Conservation (phyloP, 2,797 vertebrate genomes). For the Bradypodion ventrale region DNA sequence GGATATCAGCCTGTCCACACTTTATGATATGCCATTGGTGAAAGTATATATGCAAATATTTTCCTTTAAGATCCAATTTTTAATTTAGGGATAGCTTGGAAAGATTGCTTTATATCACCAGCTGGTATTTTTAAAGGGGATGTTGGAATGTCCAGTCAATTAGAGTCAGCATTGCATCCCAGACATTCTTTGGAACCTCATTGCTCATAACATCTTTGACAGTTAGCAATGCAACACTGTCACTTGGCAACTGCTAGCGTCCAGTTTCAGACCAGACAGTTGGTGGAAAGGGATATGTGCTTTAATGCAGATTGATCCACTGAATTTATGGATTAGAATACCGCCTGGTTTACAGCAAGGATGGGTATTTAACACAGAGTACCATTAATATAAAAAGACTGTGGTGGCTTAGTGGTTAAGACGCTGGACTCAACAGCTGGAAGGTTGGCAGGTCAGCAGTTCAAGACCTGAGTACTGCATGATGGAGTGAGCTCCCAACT, state of each 20-base stretch:
- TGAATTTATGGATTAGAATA: not conserved
- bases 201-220: not conserved
- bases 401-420: too few relatives aligned
- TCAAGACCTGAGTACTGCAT: too few relatives aligned
- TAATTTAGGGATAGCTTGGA: not conserved
- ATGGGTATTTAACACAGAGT: constrained; percentile 10
- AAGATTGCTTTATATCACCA: not conserved
- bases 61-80: not conserved
- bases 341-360: not conserved
- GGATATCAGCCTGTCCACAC: not conserved
- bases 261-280: not conserved
- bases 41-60: not conserved
- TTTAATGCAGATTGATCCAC: not conserved
- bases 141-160: not conserved
- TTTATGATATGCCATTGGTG: not conserved
- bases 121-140: not conserved
- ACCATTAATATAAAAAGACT: too few relatives aligned
- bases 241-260: constrained; percentile 10
- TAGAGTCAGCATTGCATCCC: not conserved
- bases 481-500: too few relatives aligned
- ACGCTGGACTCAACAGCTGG: too few relatives aligned
- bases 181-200: constrained; percentile 11
- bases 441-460: too few relatives aligned
- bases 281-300: not conserved
- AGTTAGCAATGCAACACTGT: constrained; percentile 5